Base-by-base conservation (phyloP, 2,113 vertebrate genomes). In the Junco hyemalis region DNA sequence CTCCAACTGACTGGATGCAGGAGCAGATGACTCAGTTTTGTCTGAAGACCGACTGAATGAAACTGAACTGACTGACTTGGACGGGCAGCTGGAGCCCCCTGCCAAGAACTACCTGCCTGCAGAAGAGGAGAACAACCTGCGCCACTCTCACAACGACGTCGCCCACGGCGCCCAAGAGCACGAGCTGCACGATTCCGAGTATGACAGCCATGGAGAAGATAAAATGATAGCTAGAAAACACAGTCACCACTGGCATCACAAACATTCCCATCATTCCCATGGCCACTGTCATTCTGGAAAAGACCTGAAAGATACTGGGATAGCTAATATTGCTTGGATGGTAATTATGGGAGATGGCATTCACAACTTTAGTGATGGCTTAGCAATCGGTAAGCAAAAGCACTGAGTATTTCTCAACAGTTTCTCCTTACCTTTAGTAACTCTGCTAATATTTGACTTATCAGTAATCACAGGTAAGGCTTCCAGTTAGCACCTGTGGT, bases 321-420 rank as follows among this genome's bases (percentile, higher is more conserved):
- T 99, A 42, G 98, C 99, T 82, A 99, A 99, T 92, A 99, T 99
- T 63, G 99, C 99, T 88, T 99, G 99, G 99, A 99, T 99, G 99
- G 99, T 99, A 70, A 99, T 99, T 97, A 99, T 99, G 99, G 99
- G 99, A 51, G 99, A 99, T 24, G 99, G 99, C 93, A 99, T 99
- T 98, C 99, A 99, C 96, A 99, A 99, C 97, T 99, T 99, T 97
- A 99, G 99, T 40, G 99, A 99, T 38, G 99, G 99, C 31, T 97
- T 99, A 45, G 99, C 99, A 47, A 99, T 99, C 76, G 99, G 99
- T 99, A 91, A 98, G 98, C 80, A 69, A 57, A 38, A 82, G 31
- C 36, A 64, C 31, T 14, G 65, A 38, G 69, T 82, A 2, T 90
- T 93, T 82, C 70, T 74, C 71, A 66, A 63, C 44, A 77, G 76